A percentile compares a stretch with the other conserved stretches of the same genome.
phyloP scores from a whole-genome alignment of 2,113 vertebrate species.

The Tachysurus vachellii region DNA sequence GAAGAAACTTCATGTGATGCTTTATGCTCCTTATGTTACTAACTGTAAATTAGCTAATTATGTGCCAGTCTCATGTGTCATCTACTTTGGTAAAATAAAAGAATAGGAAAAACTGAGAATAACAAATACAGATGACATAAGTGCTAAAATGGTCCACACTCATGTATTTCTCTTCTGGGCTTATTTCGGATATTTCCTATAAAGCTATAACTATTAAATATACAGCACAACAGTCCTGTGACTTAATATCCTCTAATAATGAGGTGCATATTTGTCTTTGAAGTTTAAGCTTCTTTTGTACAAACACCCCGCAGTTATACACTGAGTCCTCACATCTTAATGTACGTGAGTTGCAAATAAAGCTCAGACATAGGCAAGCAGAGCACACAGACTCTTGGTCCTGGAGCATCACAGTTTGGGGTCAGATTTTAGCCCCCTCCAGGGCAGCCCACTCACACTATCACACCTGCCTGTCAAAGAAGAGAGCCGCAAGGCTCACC shows the following conservation, averaged over 20 bases:
- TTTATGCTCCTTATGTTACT: too few species aligned
- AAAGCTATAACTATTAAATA: background rate
- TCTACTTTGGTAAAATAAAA: background rate
- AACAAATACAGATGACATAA: background rate
- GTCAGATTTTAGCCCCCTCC: conserved; percentile 67
- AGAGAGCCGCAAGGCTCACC: conserved; percentile 53
- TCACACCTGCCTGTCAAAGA: conserved; percentile 77
- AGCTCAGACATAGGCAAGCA: conserved; percentile 49
- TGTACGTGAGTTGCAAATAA: conserved; percentile 58
- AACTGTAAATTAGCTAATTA: background rate
- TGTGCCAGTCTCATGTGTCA: background rate
- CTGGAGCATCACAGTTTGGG: conserved; percentile 71
- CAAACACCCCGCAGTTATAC: conserved; percentile 23
- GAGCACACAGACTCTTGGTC: conserved; percentile 49
- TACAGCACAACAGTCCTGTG: background rate
- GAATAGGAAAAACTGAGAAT: background rate
- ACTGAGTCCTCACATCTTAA: conserved; percentile 36
- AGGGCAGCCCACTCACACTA: conserved; percentile 73
- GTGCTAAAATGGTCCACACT: background rate
- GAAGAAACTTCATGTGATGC: background rate
- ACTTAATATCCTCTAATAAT: conserved; percentile 9
- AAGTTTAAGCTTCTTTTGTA: conserved; percentile 34
- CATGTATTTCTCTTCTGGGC: background rate
- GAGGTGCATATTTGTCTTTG: conserved; percentile 33
- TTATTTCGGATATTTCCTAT: background rate